A percentile compares a stretch with the other conserved stretches of the same genome.
These are phyloP conservation scores for Sula dactylatra DNA, from an alignment of 2,113 vertebrate species.

Conservation along the genomic window DNA sequence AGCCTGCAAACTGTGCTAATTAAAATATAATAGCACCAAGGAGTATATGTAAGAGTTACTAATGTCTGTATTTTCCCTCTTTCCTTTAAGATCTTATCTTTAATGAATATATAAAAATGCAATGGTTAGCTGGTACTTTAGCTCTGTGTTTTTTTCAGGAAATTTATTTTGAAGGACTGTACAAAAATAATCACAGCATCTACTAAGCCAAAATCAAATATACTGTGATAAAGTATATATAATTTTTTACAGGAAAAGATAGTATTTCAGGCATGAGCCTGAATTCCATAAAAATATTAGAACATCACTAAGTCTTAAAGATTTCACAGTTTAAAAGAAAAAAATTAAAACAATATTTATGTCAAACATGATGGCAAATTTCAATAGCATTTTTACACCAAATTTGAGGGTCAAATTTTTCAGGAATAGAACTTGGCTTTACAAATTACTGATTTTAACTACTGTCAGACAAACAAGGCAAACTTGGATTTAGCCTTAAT, in stretches of 20 bases:
- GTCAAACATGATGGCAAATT: neutral
- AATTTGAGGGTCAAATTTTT: neutral
- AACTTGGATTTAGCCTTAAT: neutral
- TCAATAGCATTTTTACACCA: neutral
- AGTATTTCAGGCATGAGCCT: neutral
- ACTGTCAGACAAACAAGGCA: neutral
- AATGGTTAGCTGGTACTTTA: slow-evolving; percentile 19
- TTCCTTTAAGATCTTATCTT: slow-evolving; percentile 55
- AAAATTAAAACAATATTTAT: neutral
- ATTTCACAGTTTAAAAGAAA: neutral
- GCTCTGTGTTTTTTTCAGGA: neutral
- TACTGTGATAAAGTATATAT: neutral
- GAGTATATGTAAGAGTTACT: slow-evolving; percentile 17
- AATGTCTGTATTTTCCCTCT: slow-evolving; percentile 8
- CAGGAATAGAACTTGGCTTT: neutral
- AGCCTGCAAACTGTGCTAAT: slow-evolving; percentile 29
- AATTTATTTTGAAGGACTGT: slow-evolving; percentile 1
- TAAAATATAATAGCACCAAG: slow-evolving; percentile 49
- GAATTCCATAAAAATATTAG: neutral
- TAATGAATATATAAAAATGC: slow-evolving; percentile 54
- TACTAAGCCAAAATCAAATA: neutral
- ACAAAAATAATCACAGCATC: slow-evolving; percentile 3
- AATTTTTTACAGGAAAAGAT: neutral
- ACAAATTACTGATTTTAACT: neutral
- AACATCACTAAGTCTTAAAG: neutral